These are phyloP conservation scores for Geotria australis DNA, from an alignment of 2,797 vertebrate genomes.

Conservation along the genomic window DNA sequence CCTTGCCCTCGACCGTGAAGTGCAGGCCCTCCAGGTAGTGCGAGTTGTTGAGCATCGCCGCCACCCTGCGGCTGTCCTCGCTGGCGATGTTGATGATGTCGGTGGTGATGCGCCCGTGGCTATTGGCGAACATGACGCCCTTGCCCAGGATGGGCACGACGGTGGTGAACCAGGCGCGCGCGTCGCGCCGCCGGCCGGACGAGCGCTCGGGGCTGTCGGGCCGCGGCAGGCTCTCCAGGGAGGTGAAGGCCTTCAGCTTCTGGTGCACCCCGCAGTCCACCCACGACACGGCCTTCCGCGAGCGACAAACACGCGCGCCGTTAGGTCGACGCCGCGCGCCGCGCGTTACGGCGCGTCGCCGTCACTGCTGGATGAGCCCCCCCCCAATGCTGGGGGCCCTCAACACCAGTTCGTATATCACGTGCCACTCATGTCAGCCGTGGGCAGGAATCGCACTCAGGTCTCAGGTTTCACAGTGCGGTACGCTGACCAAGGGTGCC, in stretches of 20 bases:
- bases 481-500: too few species aligned
- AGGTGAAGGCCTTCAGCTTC: conserved; percentile 82
- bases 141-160: conserved; percentile 70
- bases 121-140: conserved; percentile 87
- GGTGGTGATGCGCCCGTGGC: conserved; percentile 66
- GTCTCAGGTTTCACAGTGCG: too few species aligned
- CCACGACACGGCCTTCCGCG: conserved; percentile 42
- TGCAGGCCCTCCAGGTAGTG: conserved; percentile 65
- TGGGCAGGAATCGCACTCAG: too few species aligned
- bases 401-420: too few species aligned
- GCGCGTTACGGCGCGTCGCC: too few species aligned
- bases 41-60: conserved; percentile 53
- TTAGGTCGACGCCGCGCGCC: too few species aligned
- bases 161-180: conserved; percentile 87
- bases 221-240: conserved; percentile 38
- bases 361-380: too few species aligned
- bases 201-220: background rate
- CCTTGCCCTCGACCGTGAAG: conserved; percentile 47
- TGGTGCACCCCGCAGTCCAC: conserved; percentile 92
- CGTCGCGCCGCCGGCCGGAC: conserved; percentile 38
- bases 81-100: conserved; percentile 77
- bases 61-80: conserved; percentile 59
- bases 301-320: conserved; percentile 4
- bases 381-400: too few species aligned
- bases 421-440: too few species aligned